Evolutionary conservation across 2,113 vertebrate species (phyloP).

Genomic region (Dendrocopos noguchii): DNA sequence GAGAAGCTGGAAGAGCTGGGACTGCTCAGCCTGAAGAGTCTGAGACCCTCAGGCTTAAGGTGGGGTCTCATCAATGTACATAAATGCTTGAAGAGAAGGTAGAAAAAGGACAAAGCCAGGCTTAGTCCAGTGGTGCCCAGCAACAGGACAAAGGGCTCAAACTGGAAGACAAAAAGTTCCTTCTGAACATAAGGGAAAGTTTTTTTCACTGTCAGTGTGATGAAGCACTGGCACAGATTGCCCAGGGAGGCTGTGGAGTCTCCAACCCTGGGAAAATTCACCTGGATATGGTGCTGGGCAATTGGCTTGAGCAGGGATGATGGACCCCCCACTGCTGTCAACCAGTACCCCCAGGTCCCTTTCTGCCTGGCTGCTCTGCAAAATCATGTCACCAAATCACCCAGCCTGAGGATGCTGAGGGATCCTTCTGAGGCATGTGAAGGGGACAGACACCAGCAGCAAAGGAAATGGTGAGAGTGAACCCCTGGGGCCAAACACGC

Average conservation of each 20-base stretch:
- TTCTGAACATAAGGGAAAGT: not conserved
- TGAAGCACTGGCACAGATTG: too few species aligned
- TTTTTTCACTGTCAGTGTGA: not conserved
- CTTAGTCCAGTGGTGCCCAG: too few species aligned
- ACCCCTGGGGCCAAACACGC: not conserved
- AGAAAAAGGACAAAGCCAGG: too few species aligned
- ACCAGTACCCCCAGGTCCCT: too few species aligned
- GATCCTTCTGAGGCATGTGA: not conserved
- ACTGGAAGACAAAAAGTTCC: not conserved
- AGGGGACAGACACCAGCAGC: not conserved
- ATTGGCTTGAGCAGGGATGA: not conserved
- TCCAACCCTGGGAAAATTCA: not conserved
- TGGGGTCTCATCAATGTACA: too few species aligned
- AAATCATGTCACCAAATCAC: not conserved
- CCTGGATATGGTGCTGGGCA: not conserved
- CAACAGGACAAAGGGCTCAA: not conserved
- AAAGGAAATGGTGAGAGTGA: slow-evolving; percentile 2
- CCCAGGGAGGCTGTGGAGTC: too few species aligned
- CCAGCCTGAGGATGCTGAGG: not conserved
- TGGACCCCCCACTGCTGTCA: not conserved
- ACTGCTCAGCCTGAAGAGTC: not conserved
- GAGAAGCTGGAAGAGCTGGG: not conserved
- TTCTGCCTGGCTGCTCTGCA: too few species aligned
- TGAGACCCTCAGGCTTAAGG: not conserved
- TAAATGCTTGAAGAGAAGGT: not conserved